Base-by-base conservation (phyloP, 2,888 invertebrate genomes). In the Protula sp. region DNA sequence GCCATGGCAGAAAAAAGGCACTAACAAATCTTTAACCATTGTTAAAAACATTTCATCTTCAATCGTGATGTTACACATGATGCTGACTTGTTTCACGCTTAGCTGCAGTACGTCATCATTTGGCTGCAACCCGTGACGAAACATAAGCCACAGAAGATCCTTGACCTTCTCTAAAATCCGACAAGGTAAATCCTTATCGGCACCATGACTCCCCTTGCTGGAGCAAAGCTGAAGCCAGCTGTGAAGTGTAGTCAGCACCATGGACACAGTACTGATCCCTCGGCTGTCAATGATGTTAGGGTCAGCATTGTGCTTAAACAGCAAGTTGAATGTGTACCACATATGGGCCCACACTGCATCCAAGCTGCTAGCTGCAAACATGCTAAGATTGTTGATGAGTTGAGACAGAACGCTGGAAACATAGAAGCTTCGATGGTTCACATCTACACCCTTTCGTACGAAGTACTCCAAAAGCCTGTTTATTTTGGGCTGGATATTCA, bases 201-300 rank as follows among this genome's bases (percentile, higher is more conserved):
- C 38, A 38, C 38, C 19, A 19, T 9, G 19, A 38, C 9, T 14
- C 9, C 19, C 38, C 9, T 19, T 38, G 38, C 9, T 38, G 9
- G 19, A 38, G 38, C 38, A 9, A 38, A 14, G 19, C 14, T 30
- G 31, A 26, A 60, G 4, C 60, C 60, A 60, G 30, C 57, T 52
- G 28, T 54, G 45, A 53, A 57, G 47, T 14, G 57, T 50, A 3
- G 60, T 57, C 5, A 60, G 47, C 4, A 58, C 19, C 3, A 60
- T 14, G 9, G 47, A 31, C 47, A 60, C 28, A 28, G 47, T 54
- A 50, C 28, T n/a, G 31, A 60, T 60, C 29, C 57, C 57, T 28
- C 48, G 51, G 27, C 57, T 57, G 28, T 57, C 60, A 9, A n/a
- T n/a, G n/a, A 47, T n/a, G 47, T 58, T 60, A 14, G 60, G 52